Base-by-base conservation (phyloP, 2,113 vertebrate species). In the Macquaria ambigua region DNA sequence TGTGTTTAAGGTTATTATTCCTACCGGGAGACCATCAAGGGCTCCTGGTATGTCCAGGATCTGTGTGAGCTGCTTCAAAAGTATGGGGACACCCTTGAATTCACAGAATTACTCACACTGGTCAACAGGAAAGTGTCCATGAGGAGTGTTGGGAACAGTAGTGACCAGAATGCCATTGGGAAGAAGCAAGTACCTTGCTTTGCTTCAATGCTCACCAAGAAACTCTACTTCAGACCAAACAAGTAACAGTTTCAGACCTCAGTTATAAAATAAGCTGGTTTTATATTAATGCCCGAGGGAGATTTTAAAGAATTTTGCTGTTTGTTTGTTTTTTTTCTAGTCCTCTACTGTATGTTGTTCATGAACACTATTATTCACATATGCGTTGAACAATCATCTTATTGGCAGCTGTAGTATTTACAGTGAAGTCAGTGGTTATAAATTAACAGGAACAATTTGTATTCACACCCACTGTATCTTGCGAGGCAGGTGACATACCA, bases 131-230 rank as follows among this genome's bases (percentile, higher is more conserved):
- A 96, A 71, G 98, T 99, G 31, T 97, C 98, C 0, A 87, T 93
- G 68, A 97, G 98, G 81, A 95, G 59, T 0, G 98, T 99, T 8
- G 93, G 67, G 4, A 16, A 41, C 0, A 92, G 92, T 87, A 90
- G 0, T 1, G 96, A 97, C 56, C 71, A 0, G 0, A 90, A 6
- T 0, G 94, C 96, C 10, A 93, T 97, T 9, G 98, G 98, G 21
- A 99, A 99, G 92, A 99, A 99, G 81, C 98, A 99, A 92, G 96
- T 99, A 2, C 98, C 98, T 23, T 99, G 98, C 89, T 99, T 99
- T 86, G 96, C 97, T 9, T 99, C 98, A 0, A 99, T 99, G 98
- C 93, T 99, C 73, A 99, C 98, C 20, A 99, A 98, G 93, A 99
- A 98, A 89, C 90, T 99, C 14, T 97, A 96, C 91, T 97, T 99